These are phyloP conservation scores for Drosophila grimshawi DNA, from an alignment of 1,140 invertebrate species.

Conservation along the genomic window DNA sequence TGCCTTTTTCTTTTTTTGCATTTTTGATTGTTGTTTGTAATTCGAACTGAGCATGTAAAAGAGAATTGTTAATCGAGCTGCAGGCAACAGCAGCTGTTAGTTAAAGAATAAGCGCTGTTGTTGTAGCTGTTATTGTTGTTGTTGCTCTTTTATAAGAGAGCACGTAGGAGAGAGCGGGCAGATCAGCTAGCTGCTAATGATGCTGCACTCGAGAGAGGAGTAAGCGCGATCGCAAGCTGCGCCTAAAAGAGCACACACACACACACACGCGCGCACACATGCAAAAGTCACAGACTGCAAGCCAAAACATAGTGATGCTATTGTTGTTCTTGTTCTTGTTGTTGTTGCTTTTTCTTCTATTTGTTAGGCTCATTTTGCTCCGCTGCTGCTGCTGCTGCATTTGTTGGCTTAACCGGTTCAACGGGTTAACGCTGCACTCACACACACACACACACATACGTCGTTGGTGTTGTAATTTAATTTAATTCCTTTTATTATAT, in stretches of 20 bases:
- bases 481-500: slow-evolving; percentile 17
- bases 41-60: background rate
- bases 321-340: slow-evolving; percentile 10
- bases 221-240: slow-evolving; percentile 5
- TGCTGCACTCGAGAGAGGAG: slow-evolving; percentile 1
- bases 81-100: too few species aligned
- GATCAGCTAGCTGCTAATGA: slow-evolving; percentile 9
- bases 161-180: background rate
- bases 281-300: slow-evolving; percentile 19
- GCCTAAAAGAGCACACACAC: slow-evolving; percentile 10
- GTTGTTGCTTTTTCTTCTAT: slow-evolving; percentile 22
- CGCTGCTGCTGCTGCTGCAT: slow-evolving; percentile 24
- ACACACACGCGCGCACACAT: slow-evolving; percentile 4
- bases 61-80: too few species aligned
- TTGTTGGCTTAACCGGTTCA: slow-evolving; percentile 43
- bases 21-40: slow-evolving; percentile 33
- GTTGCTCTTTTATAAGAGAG: background rate
- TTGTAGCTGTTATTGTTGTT: background rate
- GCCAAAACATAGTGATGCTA: slow-evolving; percentile 35
- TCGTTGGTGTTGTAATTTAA: slow-evolving; percentile 15
- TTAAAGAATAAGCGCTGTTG: too few species aligned
- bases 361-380: slow-evolving; percentile 11
- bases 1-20: slow-evolving; percentile 10
- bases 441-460: slow-evolving; percentile 13
- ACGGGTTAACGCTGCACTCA: slow-evolving; percentile 33